These are phyloP conservation scores for Macrophya annulata DNA, from an alignment of 2,888 invertebrate species.

Conservation along the genomic window DNA sequence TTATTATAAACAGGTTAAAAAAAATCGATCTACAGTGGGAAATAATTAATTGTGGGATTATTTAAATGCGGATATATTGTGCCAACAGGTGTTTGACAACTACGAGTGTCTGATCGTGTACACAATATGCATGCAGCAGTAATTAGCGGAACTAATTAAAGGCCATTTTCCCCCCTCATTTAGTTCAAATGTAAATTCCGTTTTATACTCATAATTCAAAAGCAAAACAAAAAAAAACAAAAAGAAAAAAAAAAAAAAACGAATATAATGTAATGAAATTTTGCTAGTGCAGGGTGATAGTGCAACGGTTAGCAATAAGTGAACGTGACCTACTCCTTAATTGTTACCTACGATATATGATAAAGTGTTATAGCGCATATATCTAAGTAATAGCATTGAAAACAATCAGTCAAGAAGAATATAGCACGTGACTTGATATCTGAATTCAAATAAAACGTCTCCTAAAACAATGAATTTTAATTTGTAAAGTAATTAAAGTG, in stretches of 20 bases:
- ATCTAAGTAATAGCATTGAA: neutral
- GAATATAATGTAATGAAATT: neutral
- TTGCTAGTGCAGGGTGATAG: neutral
- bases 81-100: constrained; percentile 33
- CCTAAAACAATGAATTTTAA: neutral
- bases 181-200: neutral
- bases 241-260: neutral
- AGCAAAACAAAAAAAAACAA: neutral
- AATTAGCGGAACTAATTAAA: neutral
- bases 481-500: neutral
- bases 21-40: neutral
- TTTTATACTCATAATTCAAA: neutral
- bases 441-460: neutral
- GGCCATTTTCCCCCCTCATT: neutral
- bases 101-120: neutral
- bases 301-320: neutral
- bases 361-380: neutral
- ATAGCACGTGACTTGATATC: neutral
- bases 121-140: neutral
- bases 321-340: constrained; percentile 40
- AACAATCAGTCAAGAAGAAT: neutral
- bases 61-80: neutral
- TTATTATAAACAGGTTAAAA: too few relatives aligned
- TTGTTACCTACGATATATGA: constrained; percentile 15
- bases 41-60: neutral